These are phyloP conservation scores for Pterophyllum scalare DNA, from an alignment of 2,113 vertebrate species.

Conservation along the genomic window DNA sequence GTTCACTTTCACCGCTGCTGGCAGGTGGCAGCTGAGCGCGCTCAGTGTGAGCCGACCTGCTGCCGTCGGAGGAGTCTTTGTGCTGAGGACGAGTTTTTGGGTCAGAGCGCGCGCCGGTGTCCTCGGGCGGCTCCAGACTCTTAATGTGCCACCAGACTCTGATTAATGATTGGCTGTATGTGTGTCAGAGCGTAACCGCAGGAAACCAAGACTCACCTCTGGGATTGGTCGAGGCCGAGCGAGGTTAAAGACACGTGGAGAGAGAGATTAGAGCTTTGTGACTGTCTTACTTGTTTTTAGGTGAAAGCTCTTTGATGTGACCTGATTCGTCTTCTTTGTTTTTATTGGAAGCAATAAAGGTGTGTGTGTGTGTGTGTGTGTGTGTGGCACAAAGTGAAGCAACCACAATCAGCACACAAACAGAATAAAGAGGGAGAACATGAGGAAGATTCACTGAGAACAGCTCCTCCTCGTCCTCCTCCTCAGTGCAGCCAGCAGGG, in stretches of 20 bases:
- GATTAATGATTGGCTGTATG: conserved; percentile 69
- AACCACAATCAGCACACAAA: background rate
- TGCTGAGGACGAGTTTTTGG: conserved; percentile 58
- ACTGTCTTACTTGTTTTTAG: background rate
- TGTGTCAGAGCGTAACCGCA: conserved; percentile 64
- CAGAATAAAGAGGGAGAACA: background rate
- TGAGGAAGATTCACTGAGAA: no score
- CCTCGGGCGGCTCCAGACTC: conserved; percentile 50
- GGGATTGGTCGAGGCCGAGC: conserved; percentile 44
- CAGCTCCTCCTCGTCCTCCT: no score
- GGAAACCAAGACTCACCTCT: conserved; percentile 52
- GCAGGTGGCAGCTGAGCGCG: background rate
- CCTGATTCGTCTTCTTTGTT: background rate
- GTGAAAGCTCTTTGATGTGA: background rate
- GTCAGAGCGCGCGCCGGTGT: conserved; percentile 46
- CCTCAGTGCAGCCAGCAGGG: background rate
- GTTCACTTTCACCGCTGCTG: background rate
- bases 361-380: background rate
- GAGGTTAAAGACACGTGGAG: conserved; percentile 43
- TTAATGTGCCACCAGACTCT: conserved; percentile 61
- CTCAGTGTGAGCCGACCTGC: conserved; percentile 4
- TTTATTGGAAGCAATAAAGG: background rate
- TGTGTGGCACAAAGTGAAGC: background rate
- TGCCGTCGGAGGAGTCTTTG: conserved; percentile 43
- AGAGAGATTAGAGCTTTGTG: background rate